Base-by-base conservation (phyloP, 1,140 invertebrate genomes). In the Leptestheria dahalacensis region DNA sequence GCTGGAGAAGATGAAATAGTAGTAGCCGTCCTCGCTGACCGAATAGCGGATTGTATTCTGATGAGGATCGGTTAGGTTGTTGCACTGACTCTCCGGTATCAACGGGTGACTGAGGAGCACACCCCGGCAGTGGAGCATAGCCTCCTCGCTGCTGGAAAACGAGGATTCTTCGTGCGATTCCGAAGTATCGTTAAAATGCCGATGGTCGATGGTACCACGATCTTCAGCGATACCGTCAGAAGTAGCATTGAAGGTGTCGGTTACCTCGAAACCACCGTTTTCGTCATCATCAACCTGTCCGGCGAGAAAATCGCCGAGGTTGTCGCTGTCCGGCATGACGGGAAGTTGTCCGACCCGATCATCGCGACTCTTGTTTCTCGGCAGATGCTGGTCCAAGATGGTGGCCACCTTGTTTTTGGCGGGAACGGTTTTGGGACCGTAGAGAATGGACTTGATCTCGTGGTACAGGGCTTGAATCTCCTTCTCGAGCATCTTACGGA, bases 1-100 rank as follows among this genome's bases (percentile, higher is more conserved):
- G 15, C 83, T 86, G 66, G 82, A 85, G 73, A 86, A 86, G 0
- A 88, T 82, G 68, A 88, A 87, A 70, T 87, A 87, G 63, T 87
- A 87, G 66, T 86, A 86, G 21, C 83, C 84, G 64, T 84, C 82
- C 1, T 74, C 73, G 46, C 83, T 82, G 0, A 86, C 79, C 61
- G 78, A 81, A 65, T 64, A 66, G 10, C 47, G 48, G 28, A 67
- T 57, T 15, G 50, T 60, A 82, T 83, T 15, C 81, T 81, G 3
- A 83, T 69, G 1, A 77, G 78, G 61, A 83, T 83, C 2, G 76
- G 72, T 25, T 77, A 74, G 1, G 78, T 79, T 11, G 69, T 67
- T 66, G 65, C 84, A 86, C 6, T 70, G 66, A 0, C 70, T 67
- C 67, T 82, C 78, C 0, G 83, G 82, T 1, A 77, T 80, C 0